Percentiles rank a stretch among this genome's conserved stretches.
phyloP scores from a whole-genome alignment of 2,888 invertebrate species.

The Troilus luridus region DNA sequence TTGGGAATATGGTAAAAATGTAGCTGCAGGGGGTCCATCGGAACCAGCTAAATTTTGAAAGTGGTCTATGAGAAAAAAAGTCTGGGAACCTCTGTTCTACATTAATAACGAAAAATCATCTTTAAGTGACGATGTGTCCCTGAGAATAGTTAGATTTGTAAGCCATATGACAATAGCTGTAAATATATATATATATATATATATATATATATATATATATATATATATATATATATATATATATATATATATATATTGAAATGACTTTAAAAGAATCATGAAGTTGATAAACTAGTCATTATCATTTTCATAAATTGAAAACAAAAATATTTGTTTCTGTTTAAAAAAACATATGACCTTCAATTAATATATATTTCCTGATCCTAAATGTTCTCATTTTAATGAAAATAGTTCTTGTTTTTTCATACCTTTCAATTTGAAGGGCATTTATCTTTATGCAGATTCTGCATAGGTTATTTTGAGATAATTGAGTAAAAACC shows the following conservation, averaged over 20 bases:
- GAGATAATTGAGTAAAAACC: conserved; percentile 49
- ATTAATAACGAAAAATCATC: too few relatives aligned
- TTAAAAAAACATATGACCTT: neutral
- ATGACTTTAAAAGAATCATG: neutral
- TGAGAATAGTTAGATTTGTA: too few relatives aligned
- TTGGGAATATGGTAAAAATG: too few relatives aligned
- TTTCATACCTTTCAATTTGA: conserved; percentile 51
- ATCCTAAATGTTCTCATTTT: conserved; percentile 48
- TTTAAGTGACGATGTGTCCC: too few relatives aligned
- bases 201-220: too few relatives aligned
- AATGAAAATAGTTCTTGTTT: conserved; percentile 53
- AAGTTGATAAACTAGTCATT: neutral
- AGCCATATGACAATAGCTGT: too few relatives aligned
- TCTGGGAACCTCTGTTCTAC: too few relatives aligned
- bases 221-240: too few relatives aligned
- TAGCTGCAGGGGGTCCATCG: too few relatives aligned
- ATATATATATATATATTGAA: neutral
- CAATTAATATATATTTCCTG: conserved; percentile 3
- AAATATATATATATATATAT: too few relatives aligned
- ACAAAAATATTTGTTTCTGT: conserved; percentile 3
- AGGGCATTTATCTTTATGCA: conserved; percentile 57
- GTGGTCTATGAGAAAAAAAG: too few relatives aligned
- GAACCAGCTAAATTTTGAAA: too few relatives aligned
- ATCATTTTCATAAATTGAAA: neutral
- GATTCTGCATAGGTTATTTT: conserved; percentile 48